Base-by-base conservation (phyloP, 2,113 vertebrate genomes). In the Capra hircus region DNA sequence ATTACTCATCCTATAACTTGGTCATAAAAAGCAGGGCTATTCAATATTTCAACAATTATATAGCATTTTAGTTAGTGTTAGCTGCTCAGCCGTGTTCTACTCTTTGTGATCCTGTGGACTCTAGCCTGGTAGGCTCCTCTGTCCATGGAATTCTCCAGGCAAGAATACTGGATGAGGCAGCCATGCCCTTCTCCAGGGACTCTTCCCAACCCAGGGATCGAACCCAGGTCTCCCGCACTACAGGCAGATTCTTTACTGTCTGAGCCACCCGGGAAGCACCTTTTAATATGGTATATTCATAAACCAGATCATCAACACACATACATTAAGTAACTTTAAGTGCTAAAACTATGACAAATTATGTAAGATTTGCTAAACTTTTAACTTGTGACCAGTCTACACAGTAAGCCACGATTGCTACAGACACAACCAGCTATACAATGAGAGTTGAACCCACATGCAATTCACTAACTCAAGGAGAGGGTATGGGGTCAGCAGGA, bases 1-100 rank as follows among this genome's bases (percentile, higher is more conserved):
- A 97, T 98, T 98, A 98, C 43, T 97, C 94, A 97, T 97, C 97
- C 91, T 60, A 88, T 96, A 98, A 97, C 85, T 64, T 93, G 95
- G 96, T 88, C 95, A 95, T 97, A 98, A 97, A 97, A 98, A 84
- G 83, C 52, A 96, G 28, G 67, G 59, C 48, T 97, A 93, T 30
- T 95, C 85, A 91, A 30, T 87, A 93, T 96, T 96, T 96, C 93
- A 94, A 60, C 82, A 93, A 93, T 91, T 64, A 59, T 19, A 87
- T 2, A 94, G 28, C 82, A 96, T 30, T 77, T 77, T 43, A 27
- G 23, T 15, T 43, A 77, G 40, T 43, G 40, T 77, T 27, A 43
- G 40, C 13, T 43, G 40, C 23, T 77, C 40, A 77, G 71, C 40
- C 5, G 0, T 14, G 71, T 43, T 71, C 36, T 14, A 43, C 40